Percentiles rank a stretch among this genome's conserved stretches.
phyloP scores from a whole-genome alignment of 2,888 invertebrate species.

The Charanyca ferruginea region DNA sequence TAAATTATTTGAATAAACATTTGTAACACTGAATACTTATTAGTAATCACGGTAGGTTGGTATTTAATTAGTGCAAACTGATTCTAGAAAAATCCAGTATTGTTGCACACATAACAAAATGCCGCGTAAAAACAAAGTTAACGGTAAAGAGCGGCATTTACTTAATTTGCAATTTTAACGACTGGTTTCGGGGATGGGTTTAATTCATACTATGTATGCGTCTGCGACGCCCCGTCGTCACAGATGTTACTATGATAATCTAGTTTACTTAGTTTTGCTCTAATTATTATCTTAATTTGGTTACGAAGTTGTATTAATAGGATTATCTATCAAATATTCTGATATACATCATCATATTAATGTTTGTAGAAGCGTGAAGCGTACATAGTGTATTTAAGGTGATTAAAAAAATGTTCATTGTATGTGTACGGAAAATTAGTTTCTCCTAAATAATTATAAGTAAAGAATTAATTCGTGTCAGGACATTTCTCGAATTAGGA shows the following conservation, averaged over 20 bases:
- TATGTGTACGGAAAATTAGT: too few relatives aligned
- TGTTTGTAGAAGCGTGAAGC: neutral
- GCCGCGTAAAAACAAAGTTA: conserved; percentile 13
- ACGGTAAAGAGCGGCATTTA: conserved; percentile 31
- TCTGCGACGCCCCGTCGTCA: conserved; percentile 43
- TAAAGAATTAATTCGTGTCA: too few relatives aligned
- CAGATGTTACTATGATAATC: conserved; percentile 60
- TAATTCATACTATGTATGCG: conserved; percentile 75
- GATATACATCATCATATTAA: neutral
- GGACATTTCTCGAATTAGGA: too few relatives aligned
- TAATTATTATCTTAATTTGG: conserved; percentile 11
- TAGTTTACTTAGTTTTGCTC: conserved; percentile 47
- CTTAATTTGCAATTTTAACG: conserved; percentile 72
- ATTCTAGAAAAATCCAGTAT: neutral
- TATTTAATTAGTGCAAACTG: neutral
- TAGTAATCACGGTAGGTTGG: too few relatives aligned
- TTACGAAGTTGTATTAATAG: neutral
- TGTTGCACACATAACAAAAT: too few relatives aligned
- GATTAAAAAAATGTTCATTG: too few relatives aligned
- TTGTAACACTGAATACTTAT: too few relatives aligned
- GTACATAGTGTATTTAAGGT: too few relatives aligned
- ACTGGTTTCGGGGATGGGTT: conserved; percentile 51
- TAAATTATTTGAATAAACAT: too few relatives aligned
- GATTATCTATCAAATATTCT: conserved; percentile 3
- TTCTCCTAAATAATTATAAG: too few relatives aligned